Conservation (phyloP, 2,797 vertebrate species). For the Takifugu rubripes region DNA sequence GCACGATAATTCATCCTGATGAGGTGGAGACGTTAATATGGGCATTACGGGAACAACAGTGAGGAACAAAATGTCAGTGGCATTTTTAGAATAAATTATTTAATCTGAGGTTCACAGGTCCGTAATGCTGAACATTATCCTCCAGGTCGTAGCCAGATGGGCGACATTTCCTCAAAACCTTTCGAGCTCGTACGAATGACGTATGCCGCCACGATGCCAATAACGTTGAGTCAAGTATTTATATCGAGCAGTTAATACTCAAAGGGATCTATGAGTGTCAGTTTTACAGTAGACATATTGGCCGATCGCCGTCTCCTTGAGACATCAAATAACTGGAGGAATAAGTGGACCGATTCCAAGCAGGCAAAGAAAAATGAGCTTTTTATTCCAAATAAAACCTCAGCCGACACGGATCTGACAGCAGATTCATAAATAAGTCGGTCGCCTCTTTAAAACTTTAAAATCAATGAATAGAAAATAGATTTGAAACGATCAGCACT, state of each 20-base stretch:
- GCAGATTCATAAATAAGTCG: no score
- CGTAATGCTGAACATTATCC: neutral
- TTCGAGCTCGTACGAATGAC: neutral
- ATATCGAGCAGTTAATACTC: no score
- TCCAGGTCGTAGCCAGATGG: neutral
- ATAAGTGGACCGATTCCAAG: no score
- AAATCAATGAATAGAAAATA: no score
- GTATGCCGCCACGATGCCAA: neutral
- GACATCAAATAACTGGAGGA: slow-evolving; percentile 7
- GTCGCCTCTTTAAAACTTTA: no score
- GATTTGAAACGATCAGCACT: no score
- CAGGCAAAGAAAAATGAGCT: slow-evolving; percentile 4
- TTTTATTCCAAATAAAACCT: no score
- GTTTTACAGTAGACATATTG: slow-evolving; percentile 13
- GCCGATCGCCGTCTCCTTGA: slow-evolving; percentile 5
- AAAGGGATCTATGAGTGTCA: neutral
- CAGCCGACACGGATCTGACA: no score
- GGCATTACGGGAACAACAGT: slow-evolving; percentile 13
- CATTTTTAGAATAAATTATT: slow-evolving; percentile 1
- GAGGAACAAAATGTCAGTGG: slow-evolving; percentile 9
- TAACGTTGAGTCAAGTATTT: no score
- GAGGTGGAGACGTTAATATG: slow-evolving; percentile 14
- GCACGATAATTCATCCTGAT: slow-evolving; percentile 24
- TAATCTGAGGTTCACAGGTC: slow-evolving; percentile 3
- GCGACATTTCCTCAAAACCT: slow-evolving; percentile 1